Percentiles rank a stretch among this genome's conserved stretches.
Evolutionary conservation across 2,797 vertebrate species (phyloP).

Genomic region (Salmo trutta): DNA sequence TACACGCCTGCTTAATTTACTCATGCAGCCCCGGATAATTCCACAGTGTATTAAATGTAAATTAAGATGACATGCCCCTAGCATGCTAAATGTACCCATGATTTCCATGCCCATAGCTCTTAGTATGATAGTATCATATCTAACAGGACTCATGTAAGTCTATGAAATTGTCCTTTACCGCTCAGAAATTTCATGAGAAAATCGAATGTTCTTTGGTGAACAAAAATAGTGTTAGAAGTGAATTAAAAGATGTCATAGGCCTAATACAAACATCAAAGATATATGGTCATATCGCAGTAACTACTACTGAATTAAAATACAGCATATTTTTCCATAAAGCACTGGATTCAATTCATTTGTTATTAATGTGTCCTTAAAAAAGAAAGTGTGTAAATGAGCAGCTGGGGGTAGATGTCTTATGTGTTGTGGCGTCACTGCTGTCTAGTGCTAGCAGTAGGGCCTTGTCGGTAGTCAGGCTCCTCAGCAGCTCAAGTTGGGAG

Average conservation of each 20-base stretch:
- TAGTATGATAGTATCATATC: conserved; percentile 37
- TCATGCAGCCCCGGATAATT: conserved; percentile 40
- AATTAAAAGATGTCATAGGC: conserved; percentile 44
- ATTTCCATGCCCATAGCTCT: conserved; percentile 45
- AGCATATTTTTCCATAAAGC: too few species aligned
- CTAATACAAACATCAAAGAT: conserved; percentile 21
- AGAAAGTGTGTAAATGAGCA: neutral
- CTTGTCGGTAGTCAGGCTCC: conserved; percentile 13
- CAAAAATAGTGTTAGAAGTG: conserved; percentile 1
- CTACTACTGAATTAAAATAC: neutral
- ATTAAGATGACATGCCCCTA: conserved; percentile 55
- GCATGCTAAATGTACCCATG: conserved; percentile 50
- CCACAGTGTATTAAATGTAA: conserved; percentile 64
- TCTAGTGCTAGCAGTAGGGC: neutral
- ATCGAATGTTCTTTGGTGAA: neutral
- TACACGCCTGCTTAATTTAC: conserved; percentile 63
- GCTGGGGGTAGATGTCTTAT: neutral
- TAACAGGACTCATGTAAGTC: conserved; percentile 41
- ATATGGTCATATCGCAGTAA: neutral
- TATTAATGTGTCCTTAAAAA: neutral
- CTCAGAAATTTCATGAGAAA: conserved; percentile 20
- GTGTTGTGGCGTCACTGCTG: neutral
- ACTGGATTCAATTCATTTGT: neutral
- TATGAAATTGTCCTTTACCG: conserved; percentile 49
- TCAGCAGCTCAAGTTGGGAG: conserved; percentile 19